phyloP scores from a whole-genome alignment of 2,797 vertebrate genomes.

The Brachyalestes nurse region DNA sequence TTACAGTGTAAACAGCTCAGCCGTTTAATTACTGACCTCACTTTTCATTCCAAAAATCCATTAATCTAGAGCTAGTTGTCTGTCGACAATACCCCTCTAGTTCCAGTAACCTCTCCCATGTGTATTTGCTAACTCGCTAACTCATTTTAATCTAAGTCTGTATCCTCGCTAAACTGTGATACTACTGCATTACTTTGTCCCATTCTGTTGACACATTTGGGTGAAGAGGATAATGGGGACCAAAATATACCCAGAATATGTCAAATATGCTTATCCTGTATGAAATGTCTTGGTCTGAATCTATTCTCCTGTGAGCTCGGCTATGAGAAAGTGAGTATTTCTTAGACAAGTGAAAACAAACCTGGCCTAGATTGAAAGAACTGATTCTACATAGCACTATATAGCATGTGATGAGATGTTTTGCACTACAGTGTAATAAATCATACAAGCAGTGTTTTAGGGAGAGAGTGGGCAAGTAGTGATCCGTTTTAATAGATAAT shows the following conservation, averaged over 20 bases:
- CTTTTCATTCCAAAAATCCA: conserved; percentile 67
- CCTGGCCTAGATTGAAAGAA: not conserved
- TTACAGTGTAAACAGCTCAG: conserved; percentile 68
- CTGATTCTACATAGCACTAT: not conserved
- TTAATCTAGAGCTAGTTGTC: conserved; percentile 66
- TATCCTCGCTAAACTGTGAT: conserved; percentile 63
- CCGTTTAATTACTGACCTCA: conserved; percentile 67
- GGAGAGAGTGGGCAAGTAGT: not conserved
- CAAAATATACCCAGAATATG: not conserved
- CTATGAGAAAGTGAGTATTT: not conserved
- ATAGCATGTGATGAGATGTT: not conserved
- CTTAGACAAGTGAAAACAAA: not conserved
- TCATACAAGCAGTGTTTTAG: not conserved
- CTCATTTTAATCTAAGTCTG: conserved; percentile 70
- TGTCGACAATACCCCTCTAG: conserved; percentile 57
- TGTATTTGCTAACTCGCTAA: conserved; percentile 71
- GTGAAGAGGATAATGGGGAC: not conserved
- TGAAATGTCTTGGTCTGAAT: not conserved
- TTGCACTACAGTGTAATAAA: not conserved
- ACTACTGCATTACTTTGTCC: conserved; percentile 39
- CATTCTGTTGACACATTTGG: conserved; percentile 29
- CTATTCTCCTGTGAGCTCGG: not conserved
- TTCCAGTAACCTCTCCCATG: conserved; percentile 60
- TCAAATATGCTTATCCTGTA: not conserved
- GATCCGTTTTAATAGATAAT: not conserved